phyloP scores from a whole-genome alignment of 2,797 vertebrate genomes.

The Cyclura pinguis region DNA sequence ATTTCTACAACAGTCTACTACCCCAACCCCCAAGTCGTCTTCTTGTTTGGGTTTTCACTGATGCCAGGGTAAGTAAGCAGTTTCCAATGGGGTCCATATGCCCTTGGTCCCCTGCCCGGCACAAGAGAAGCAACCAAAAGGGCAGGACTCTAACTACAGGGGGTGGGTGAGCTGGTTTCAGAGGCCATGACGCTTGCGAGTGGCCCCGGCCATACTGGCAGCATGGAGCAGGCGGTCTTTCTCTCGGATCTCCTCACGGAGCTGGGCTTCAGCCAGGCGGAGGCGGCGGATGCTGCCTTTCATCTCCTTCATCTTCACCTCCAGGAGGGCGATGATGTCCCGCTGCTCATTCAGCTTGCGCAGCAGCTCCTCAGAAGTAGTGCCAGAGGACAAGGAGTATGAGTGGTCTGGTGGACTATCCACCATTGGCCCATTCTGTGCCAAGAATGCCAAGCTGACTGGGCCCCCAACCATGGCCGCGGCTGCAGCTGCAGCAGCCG shows the following conservation, averaged over 20 bases:
- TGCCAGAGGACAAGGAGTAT: conserved; percentile 94
- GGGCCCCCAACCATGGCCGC: neutral
- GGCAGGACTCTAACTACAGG: neutral
- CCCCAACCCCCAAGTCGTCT: neutral
- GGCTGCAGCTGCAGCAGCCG: conserved; percentile 61
- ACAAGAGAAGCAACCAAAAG: neutral
- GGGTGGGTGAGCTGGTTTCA: conserved; percentile 55
- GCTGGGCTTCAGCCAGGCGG: conserved; percentile 89
- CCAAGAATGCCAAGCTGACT: conserved; percentile 33
- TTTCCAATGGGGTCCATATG: neutral
- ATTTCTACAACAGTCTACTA: no score
- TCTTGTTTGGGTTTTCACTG: no score
- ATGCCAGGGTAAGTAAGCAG: neutral
- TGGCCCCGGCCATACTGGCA: conserved; percentile 72
- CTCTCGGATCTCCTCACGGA: conserved; percentile 93
- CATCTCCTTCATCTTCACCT: conserved; percentile 99
- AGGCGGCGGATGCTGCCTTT: conserved; percentile 95
- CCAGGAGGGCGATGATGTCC: conserved; percentile 97
- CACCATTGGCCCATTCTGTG: conserved; percentile 73
- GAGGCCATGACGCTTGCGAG: conserved; percentile 86
- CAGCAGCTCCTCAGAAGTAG: conserved; percentile 93
- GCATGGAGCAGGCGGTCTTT: conserved; percentile 88
- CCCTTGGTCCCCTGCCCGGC: neutral
- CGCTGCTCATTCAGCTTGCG: conserved; percentile 96
- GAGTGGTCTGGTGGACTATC: conserved; percentile 87